Evolutionary conservation across 1,140 invertebrate genomes (phyloP), one percentile per base, ranked within the genome.

Genomic region (Druon quercuslanigerum): DNA sequence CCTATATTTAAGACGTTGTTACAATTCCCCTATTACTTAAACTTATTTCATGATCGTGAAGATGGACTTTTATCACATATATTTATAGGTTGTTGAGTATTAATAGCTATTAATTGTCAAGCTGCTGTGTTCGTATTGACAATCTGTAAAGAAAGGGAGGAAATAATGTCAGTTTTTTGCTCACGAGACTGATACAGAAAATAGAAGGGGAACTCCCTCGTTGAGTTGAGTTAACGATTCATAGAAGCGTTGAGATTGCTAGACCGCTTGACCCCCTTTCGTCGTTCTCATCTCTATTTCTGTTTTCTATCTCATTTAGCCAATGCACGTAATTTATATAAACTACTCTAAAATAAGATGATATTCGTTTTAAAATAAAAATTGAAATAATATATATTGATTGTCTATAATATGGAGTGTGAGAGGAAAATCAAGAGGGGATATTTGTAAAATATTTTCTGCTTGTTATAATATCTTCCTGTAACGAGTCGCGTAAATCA

Each of bases 241-340:
- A 60, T 12, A 60, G 57, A 60, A 20, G 57, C 57, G 57, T 60
- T 25, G 57, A 60, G 57, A 60, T 60, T 60, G 20, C 57, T 33
- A 60, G 57, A 60, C 57, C 57, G 57, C 57, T 60, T 60, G 57
- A 60, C 57, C 57, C 57, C 57, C 33, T 60, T 60, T 60, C 57
- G 20, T 60, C 57, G 57, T 60, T 60, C 33, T 25, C 6, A 60
- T 60, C 25, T 60, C 57, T 60, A 20, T 9, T 25, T 60, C 33
- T 33, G 25, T 60, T 2, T 60, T 60, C 33, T 60, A 5, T 33
- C 5, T 40, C 57, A 60, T 60, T 19, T 1, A 20, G 33, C 57
- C 19, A 60, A 25, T 60, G 54, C 3, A 56, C 54, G 13, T 20
- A 14, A 33, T 60, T 60, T 25, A 33, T 60, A 60, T 60, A 33